Conservation (phyloP, 2,113 vertebrate species). For the Clarias gariepinus region DNA sequence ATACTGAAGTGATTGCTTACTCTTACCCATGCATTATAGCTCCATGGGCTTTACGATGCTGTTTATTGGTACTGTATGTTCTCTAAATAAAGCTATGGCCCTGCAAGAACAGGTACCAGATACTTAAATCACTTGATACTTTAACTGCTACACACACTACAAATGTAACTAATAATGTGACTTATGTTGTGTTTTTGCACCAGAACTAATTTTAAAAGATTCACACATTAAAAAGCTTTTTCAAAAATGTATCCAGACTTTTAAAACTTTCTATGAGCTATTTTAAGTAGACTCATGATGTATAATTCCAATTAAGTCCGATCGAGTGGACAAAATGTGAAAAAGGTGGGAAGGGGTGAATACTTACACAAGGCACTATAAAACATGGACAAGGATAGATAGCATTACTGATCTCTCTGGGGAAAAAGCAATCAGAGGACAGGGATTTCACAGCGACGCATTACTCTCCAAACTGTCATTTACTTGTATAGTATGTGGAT, state of each 20-base stretch:
- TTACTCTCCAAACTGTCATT: constrained; percentile 68
- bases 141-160: neutral
- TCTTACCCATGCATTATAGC: neutral
- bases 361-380: constrained; percentile 6
- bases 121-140: neutral
- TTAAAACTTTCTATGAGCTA: too few species aligned
- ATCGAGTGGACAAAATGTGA: neutral
- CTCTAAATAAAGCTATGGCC: neutral
- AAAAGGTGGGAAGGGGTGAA: neutral
- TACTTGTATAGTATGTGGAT: constrained; percentile 35
- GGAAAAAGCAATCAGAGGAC: constrained; percentile 47
- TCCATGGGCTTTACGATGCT: neutral
- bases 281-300: neutral
- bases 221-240: neutral
- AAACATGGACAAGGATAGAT: constrained; percentile 42
- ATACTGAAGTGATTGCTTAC: neutral
- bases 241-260: too few species aligned
- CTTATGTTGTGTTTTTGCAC: neutral
- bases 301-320: neutral
- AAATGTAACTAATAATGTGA: neutral
- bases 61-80: neutral
- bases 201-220: neutral
- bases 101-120: neutral
- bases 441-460: constrained; percentile 50
- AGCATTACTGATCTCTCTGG: constrained; percentile 49